Evolutionary conservation across 2,113 vertebrate genomes (phyloP), one percentile per base, ranked within the genome.

Genomic region (Pelusios castaneus): DNA sequence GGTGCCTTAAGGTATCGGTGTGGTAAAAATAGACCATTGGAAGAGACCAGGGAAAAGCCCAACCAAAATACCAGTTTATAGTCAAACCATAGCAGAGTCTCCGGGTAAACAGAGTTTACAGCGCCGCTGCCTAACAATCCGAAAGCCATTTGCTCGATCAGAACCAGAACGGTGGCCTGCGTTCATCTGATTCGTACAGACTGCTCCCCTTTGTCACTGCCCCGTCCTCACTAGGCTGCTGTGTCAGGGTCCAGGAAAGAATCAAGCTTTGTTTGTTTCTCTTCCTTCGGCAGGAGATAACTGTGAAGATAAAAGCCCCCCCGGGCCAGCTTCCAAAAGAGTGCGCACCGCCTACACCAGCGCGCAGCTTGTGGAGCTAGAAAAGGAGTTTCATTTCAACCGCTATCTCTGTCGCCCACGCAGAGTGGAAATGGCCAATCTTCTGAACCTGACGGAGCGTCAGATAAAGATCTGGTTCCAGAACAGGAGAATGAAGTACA

Each of bases 401-500:
- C 99, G 99, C 91, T 99, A 99, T 94, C 97, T 99, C 76, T 99
- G 99, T 97, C 99, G 99, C 92, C 99, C 99, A 8, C 98, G 99
- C 95, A 98, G 99, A 86, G 99, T 99, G 97, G 99, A 99, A 89
- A 99, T 99, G 99, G 99, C 99, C 82, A 99, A 99, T 97, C 97
- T 99, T 88, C 98, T 99, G 92, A 99, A 99, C 96, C 99, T 99
- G 95, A 99, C 99, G 34, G 99, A 99, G 97, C 98, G 99, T 73
- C 99, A 99, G 98, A 99, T 99, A 96, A 99, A 99, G 98, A 99
- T 99, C 98, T 99, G 99, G 99, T 99, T 99, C 98, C 99, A 99
- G 97, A 99, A 99, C 98, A 97, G 99, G 93, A 98, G 99, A 97
- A 99, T 99, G 99, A 99, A 99, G 97, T 99, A 99, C 98, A 99